Evolutionary conservation across 2,113 vertebrate species (phyloP).

Genomic region (Pantherophis guttatus): DNA sequence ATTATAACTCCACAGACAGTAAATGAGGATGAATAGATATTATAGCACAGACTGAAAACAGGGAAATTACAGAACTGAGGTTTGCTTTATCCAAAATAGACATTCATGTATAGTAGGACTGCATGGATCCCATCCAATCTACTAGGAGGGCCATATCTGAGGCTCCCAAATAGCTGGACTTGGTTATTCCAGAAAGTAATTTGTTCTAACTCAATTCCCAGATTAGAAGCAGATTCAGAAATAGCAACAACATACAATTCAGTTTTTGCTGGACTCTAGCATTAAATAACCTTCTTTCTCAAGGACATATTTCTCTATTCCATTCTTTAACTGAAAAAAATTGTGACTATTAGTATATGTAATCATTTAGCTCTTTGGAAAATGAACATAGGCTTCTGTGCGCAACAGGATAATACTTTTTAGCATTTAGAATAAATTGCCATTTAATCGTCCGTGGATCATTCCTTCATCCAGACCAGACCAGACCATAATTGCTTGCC

Average conservation of each 20-base stretch:
- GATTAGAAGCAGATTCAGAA: background rate
- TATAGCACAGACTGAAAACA: background rate
- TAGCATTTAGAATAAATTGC: background rate
- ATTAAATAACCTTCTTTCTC: background rate
- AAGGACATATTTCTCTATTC: background rate
- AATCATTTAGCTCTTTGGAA: no score
- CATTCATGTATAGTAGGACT: background rate
- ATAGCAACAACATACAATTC: background rate
- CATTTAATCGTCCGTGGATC: background rate
- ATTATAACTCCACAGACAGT: background rate
- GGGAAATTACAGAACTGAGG: background rate
- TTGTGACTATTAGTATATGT: no score
- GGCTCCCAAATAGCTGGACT: background rate
- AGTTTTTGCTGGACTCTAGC: background rate
- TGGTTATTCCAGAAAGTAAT: background rate
- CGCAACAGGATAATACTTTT: background rate
- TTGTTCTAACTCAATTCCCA: background rate
- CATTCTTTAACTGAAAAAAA: background rate
- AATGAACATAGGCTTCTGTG: no score
- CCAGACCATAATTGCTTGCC: background rate
- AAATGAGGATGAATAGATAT: background rate
- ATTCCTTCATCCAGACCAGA: background rate
- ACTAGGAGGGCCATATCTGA: background rate
- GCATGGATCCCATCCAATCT: background rate
- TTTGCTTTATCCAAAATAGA: background rate